Conservation (phyloP, 2,888 invertebrate genomes). For the Cheiracanthium punctorium region DNA sequence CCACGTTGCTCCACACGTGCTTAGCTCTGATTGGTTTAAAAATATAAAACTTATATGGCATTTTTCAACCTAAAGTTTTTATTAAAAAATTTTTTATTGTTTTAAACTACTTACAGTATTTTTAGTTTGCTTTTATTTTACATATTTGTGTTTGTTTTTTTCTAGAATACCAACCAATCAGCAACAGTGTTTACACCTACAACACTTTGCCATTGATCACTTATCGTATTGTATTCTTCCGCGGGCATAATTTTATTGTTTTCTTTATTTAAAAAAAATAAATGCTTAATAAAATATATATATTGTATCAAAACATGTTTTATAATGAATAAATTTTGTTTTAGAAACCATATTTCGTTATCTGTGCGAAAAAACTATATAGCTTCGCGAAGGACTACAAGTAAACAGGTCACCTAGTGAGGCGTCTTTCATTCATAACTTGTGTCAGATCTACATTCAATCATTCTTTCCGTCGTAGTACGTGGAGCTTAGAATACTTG, state of each 20-base stretch:
- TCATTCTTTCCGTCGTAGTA: conserved; percentile 42
- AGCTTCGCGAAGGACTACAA: conserved; percentile 34
- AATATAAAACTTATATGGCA: background rate
- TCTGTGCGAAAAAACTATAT: background rate
- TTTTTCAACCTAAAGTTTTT: background rate
- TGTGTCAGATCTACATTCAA: conserved; percentile 35
- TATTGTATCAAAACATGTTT: no score
- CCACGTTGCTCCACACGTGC: conserved; percentile 70
- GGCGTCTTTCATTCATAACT: conserved; percentile 61
- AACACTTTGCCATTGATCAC: conserved; percentile 39
- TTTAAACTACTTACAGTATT: background rate
- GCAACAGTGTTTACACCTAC: conserved; percentile 63
- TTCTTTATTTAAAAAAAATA: background rate
- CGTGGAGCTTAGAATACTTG: background rate
- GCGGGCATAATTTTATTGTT: background rate
- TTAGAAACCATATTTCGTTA: no score
- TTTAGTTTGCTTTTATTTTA: background rate
- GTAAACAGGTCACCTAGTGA: background rate
- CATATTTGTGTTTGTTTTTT: background rate
- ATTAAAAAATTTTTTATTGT: background rate
- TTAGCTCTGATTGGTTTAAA: conserved; percentile 48
- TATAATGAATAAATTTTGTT: no score
- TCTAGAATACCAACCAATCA: conserved; percentile 36
- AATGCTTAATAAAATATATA: no score
- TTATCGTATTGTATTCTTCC: conserved; percentile 34